Evolutionary conservation across 2,888 invertebrate species (phyloP), one percentile per base, ranked within the genome.

Genomic region (Cheilosia vernalis): DNA sequence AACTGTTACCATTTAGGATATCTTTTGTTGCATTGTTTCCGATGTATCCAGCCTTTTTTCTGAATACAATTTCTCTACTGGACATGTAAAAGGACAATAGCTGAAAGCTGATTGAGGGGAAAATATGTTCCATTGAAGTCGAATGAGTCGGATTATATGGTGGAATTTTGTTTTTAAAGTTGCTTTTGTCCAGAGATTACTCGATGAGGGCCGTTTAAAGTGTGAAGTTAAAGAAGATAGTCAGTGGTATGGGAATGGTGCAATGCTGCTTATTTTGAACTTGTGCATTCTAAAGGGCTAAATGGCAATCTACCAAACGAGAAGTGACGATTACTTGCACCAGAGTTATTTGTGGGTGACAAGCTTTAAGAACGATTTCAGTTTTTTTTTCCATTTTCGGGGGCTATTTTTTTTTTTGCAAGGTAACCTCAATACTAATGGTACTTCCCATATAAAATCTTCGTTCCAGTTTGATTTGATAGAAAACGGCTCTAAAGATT

Each of bases 11-110:
- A 79, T 84, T 84, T 84, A 74, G 74, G 84, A 84, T 84, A 64
- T 63, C 79, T 74, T 74, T 84, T 84, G 84, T 84, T 79, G 84
- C 84, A 84, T 84, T 84, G 84, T 84, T 84, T 79, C 53, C 64
- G 64, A 74, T 64, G 67, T 73, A 53, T 69, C n/a, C 37, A 47
- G 1, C 60, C 55, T 79, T 66, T 58, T 60, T 42, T 60, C 47
- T 61, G 37, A 47, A 70, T 67, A 40, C 21, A 42, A 40, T 67
- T 58, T 74, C 63, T 63, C 51, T 58, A 37, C 17, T 47, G 64
- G 61, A 69, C 79, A 51, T 63, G 63, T 19, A 67, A 73, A 73
- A 56, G 63, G 78, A 58, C 74, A 84, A 79, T 74, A 63, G 79
- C 37, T 79, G 19, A 67, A 69, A 84, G 73, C 56, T 64, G 49